Percentiles rank a stretch among this genome's conserved stretches.
phyloP scores from a whole-genome alignment of 2,113 vertebrate species.

The Erpornis zantholeuca region DNA sequence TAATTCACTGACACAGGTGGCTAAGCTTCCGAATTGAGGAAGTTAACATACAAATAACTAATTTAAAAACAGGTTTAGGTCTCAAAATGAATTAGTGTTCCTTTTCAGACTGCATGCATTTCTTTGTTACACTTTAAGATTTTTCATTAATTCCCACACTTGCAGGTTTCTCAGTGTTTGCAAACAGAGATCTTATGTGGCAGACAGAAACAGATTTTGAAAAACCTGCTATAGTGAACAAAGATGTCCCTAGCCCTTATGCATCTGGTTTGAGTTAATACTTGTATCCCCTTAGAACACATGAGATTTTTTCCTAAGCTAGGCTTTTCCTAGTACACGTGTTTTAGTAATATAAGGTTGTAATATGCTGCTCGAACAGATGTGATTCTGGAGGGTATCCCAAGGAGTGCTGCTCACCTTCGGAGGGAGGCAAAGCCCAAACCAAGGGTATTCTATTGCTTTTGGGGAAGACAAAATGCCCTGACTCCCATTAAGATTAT shows the following conservation, averaged over 20 bases:
- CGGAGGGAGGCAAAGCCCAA: neutral
- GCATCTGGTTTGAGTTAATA: slow-evolving; percentile 34
- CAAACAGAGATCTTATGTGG: neutral
- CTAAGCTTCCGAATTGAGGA: neutral
- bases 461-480: neutral
- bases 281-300: slow-evolving; percentile 27
- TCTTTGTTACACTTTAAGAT: neutral
- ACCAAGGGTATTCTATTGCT: neutral
- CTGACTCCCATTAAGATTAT: neutral
- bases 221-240: neutral
- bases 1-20: neutral
- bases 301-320: neutral
- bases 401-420: neutral
- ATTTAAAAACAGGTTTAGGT: neutral
- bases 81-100: neutral
- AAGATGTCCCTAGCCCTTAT: neutral
- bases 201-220: neutral
- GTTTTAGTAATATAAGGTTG: slow-evolving; percentile 18
- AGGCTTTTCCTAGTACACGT: neutral
- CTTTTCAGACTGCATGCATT: neutral
- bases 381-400: neutral
- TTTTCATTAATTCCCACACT: neutral
- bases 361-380: neutral
- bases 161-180: neutral
- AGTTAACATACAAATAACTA: neutral